phyloP scores from a whole-genome alignment of 2,888 invertebrate genomes.

The Anticlea derivata region DNA sequence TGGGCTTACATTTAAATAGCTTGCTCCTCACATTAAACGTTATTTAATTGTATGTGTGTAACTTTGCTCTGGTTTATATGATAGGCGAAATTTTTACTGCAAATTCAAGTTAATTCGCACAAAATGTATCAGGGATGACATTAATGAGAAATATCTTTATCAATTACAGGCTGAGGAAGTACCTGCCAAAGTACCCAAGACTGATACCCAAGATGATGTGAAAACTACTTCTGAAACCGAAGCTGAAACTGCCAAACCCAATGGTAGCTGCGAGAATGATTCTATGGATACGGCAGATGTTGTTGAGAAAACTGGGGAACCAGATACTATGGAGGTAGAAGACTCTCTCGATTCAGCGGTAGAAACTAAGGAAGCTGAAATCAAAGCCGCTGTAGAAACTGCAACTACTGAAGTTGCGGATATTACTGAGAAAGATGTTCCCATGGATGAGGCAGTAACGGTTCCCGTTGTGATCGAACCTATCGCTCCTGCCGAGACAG shows the following conservation, averaged over 20 bases:
- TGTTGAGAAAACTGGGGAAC: conserved; percentile 17
- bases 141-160: conserved; percentile 7
- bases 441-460: conserved; percentile 16
- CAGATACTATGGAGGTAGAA: conserved; percentile 28
- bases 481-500: background rate
- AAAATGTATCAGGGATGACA: background rate
- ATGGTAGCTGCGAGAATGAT: background rate
- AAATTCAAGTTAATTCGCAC: no score
- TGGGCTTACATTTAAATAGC: no score
- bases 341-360: conserved; percentile 3
- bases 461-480: background rate
- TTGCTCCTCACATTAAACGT: background rate
- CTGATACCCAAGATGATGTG: conserved; percentile 62
- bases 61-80: conserved; percentile 4
- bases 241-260: conserved; percentile 15
- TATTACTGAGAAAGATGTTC: conserved; percentile 16
- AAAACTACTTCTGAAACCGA: conserved; percentile 48
- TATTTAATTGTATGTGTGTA: background rate
- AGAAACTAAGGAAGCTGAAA: background rate
- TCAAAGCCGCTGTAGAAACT: background rate
- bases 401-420: background rate
- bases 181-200: conserved; percentile 83
- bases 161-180: conserved; percentile 62
- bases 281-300: conserved; percentile 7
- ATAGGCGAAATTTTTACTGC: background rate